These are phyloP conservation scores for Ladona fulva DNA, from an alignment of 1,140 invertebrate genomes.

Conservation along the genomic window DNA sequence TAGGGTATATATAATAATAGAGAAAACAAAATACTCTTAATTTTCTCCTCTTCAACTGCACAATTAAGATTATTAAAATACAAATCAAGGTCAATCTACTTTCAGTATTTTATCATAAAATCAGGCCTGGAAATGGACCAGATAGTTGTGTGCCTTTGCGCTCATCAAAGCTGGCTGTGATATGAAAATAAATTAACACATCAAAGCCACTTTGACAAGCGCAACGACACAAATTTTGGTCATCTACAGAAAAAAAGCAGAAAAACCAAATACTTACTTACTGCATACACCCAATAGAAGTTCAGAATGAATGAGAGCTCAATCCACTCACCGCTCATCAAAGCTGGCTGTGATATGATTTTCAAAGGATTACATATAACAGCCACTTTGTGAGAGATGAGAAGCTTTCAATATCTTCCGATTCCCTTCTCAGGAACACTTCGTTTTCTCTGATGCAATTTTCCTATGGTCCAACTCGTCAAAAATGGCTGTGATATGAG, in stretches of 20 bases:
- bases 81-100: too few species aligned
- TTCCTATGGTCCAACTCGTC: constrained; percentile 52
- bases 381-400: constrained; percentile 60
- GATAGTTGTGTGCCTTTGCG: constrained; percentile 38
- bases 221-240: constrained; percentile 23
- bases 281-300: not conserved
- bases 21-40: not conserved
- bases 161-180: constrained; percentile 80
- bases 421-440: not conserved
- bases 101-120: too few species aligned
- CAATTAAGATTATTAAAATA: too few species aligned
- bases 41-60: too few species aligned
- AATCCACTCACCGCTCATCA: constrained; percentile 61
- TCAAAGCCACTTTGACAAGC: constrained; percentile 51
- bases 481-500: constrained; percentile 86
- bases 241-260: not conserved
- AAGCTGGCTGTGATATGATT: constrained; percentile 87
- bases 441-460: not conserved
- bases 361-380: constrained; percentile 56
- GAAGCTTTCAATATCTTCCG: not conserved
- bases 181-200: constrained; percentile 46
- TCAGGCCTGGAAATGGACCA: too few species aligned
- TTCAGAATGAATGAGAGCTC: not conserved
- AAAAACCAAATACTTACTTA: not conserved
- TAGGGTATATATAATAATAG: constrained; percentile 23